These are phyloP conservation scores for Exaiptasia diaphana DNA, from an alignment of 64 coral and sea anemone species.

Conservation along the genomic window DNA sequence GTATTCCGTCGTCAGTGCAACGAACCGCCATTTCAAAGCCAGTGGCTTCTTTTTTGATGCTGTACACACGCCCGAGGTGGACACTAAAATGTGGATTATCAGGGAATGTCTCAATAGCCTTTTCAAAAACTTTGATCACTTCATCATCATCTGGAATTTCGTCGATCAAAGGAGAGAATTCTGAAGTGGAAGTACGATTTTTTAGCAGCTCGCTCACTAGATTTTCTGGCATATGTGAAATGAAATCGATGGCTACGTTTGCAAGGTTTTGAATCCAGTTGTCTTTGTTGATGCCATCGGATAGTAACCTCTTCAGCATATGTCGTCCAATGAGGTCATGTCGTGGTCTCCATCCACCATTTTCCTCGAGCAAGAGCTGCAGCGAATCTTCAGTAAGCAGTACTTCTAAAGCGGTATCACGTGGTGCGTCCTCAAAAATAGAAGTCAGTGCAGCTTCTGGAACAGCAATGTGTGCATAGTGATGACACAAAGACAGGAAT, in stretches of 20 bases:
- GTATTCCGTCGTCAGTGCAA: conserved; percentile 61
- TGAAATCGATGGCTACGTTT: conserved; percentile 25
- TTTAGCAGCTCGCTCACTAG: conserved; percentile 27
- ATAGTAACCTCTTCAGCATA: conserved; percentile 38
- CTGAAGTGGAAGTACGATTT: not conserved
- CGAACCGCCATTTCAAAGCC: conserved; percentile 46
- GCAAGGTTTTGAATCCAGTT: conserved; percentile 58
- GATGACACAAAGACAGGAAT: conserved; percentile 59
- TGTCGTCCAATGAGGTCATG: conserved; percentile 41
- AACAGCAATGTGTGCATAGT: conserved; percentile 44
- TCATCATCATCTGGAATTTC: conserved; percentile 60
- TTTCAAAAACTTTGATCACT: conserved; percentile 55
- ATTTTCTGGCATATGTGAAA: conserved; percentile 26
- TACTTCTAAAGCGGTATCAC: conserved; percentile 3
- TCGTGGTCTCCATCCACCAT: conserved; percentile 53
- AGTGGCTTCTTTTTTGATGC: conserved; percentile 11
- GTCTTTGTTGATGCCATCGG: not conserved
- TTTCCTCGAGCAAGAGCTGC: conserved; percentile 57
- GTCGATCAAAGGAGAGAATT: conserved; percentile 38
- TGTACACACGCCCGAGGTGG: conserved; percentile 68
- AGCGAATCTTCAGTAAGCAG: not conserved
- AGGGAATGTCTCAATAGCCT: conserved; percentile 54
- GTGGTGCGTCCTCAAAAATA: not conserved
- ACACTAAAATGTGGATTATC: conserved; percentile 59
- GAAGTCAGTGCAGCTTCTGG: not conserved